Evolutionary conservation across 2,797 vertebrate species (phyloP).

Genomic region (Gymnothorax reevesii): DNA sequence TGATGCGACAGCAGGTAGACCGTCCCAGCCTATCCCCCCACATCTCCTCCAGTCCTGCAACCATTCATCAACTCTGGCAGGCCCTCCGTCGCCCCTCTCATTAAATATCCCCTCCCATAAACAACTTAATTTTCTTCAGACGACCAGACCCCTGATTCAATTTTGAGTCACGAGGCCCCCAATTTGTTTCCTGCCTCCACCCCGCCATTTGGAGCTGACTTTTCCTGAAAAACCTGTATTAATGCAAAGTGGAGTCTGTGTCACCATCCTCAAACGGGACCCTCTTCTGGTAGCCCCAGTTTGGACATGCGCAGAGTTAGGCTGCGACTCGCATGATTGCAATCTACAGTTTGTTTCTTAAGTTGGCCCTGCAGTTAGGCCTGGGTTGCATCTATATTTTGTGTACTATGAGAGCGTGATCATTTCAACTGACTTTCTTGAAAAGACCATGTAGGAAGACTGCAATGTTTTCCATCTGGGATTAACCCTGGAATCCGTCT

Average conservation of each 20-base stretch:
- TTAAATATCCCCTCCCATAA: conserved; percentile 88
- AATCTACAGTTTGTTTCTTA: not conserved
- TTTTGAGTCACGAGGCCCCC: conserved; percentile 75
- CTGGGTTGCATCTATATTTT: no score
- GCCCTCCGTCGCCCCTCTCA: conserved; percentile 78
- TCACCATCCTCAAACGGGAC: not conserved
- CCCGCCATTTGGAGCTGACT: not conserved
- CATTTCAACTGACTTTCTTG: no score
- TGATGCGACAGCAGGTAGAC: not conserved
- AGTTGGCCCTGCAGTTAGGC: not conserved
- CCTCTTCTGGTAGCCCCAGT: not conserved
- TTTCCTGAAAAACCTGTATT: not conserved
- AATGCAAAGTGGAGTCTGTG: not conserved
- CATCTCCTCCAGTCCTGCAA: conserved; percentile 68
- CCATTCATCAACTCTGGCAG: conserved; percentile 89
- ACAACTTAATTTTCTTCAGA: conserved; percentile 99
- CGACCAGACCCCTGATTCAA: conserved; percentile 98
- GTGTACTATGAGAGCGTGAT: no score
- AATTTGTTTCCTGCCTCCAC: conserved; percentile 70
- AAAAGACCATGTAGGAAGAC: no score
- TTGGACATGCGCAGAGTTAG: not conserved
- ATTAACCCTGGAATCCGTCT: no score
- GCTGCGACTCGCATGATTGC: not conserved
- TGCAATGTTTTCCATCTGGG: no score
- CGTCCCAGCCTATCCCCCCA: conserved; percentile 78